Evolutionary conservation across 1,140 invertebrate species (phyloP).

Genomic region (Paracyclopina nana): DNA sequence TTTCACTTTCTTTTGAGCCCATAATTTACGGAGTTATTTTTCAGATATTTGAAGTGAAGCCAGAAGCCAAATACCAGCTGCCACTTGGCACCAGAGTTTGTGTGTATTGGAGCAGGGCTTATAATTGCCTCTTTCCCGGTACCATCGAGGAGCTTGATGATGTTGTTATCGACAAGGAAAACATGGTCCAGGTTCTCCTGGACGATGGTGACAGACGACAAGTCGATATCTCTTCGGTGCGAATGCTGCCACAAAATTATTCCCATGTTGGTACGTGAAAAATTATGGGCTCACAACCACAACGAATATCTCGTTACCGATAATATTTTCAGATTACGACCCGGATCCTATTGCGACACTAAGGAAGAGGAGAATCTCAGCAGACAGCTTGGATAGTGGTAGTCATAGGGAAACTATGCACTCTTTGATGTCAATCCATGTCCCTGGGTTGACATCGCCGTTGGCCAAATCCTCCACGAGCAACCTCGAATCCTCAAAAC

Average conservation of each 20-base stretch:
- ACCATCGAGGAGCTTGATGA: slow-evolving; percentile 23
- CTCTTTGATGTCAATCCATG: no score
- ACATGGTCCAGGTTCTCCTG: slow-evolving; percentile 5
- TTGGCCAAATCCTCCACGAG: no score
- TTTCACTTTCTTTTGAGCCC: neutral
- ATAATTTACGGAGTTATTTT: neutral
- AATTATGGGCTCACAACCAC: neutral
- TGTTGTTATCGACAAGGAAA: neutral
- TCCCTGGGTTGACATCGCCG: no score
- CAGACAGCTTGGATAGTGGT: slow-evolving; percentile 4
- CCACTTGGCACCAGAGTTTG: slow-evolving; percentile 44
- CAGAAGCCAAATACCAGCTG: slow-evolving; percentile 34
- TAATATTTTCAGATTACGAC: slow-evolving; percentile 10
- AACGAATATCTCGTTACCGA: no score
- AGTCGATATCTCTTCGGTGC: slow-evolving; percentile 7
- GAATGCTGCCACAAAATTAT: slow-evolving; percentile 16
- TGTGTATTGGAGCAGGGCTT: slow-evolving; percentile 89
- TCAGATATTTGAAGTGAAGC: slow-evolving; percentile 34
- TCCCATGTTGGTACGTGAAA: slow-evolving; percentile 6
- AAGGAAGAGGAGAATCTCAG: neutral
- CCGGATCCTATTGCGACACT: slow-evolving; percentile 10
- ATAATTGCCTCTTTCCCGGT: slow-evolving; percentile 77
- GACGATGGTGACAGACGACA: slow-evolving; percentile 13
- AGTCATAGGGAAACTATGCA: no score
- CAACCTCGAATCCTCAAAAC: neutral